Evolutionary conservation across 2,113 vertebrate genomes (phyloP), one percentile per base, ranked within the genome.

Genomic region (Peromyscus leucopus): DNA sequence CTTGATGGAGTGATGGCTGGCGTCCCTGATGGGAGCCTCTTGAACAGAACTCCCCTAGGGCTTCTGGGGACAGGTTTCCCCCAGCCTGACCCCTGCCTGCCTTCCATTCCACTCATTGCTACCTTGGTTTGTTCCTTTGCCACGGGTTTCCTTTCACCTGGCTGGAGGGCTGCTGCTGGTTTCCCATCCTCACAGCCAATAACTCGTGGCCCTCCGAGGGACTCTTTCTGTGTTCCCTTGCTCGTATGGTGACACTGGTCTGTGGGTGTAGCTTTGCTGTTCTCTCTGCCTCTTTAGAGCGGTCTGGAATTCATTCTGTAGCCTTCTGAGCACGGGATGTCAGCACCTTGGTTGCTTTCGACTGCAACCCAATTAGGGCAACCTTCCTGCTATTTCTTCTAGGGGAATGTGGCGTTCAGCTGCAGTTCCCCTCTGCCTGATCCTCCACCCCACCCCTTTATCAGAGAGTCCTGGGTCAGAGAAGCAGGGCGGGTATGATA

Each of bases 21-120:
- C 39, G 33, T 17, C 28, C 48, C 48, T 33, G 48, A 84, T 31
- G 5, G 46, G 51, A 57, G 31, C 36, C 55, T 48, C 7, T 65
- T n/a, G 0, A 31, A 1, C 0, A 48, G 69, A 55, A 9, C 16
- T 63, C 65, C 63, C 67, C 1, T 6, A 67, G n/a, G 72, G 33
- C n/a, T 33, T 36, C 51, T 82, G 79, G 21, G 55, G 21, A 59
- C 2, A 11, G 7, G 63, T 21, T 83, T 48, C 91, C 59, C 31
- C 42, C 0, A 3, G 19, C 0, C 19, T 36, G 71, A 39, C 75
- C 63, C 28, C 74, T 0, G 51, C 51, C 51, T 51, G 1, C 22
- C 46, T 33, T n/a, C 0, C 36, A 67, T 7, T 22, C n/a, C 2
- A 5, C 11, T 72, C 0, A 0, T 0, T 2, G 9, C 42, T 4